Evolutionary conservation across 2,113 vertebrate genomes (phyloP).

Genomic region (Hystrix cristata): DNA sequence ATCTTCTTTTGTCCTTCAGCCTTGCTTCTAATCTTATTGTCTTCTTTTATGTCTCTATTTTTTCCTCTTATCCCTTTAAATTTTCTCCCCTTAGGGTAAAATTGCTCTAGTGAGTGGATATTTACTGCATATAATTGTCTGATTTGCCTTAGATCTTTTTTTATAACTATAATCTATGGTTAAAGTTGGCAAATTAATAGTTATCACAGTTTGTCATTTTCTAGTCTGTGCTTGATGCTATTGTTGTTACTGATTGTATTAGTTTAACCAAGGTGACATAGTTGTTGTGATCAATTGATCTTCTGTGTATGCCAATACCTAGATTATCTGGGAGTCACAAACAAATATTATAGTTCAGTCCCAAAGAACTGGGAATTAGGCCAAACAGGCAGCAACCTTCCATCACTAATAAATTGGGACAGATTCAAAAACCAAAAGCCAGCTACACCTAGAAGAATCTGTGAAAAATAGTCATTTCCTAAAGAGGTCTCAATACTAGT

Average conservation of each 20-base stretch:
- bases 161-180: not conserved
- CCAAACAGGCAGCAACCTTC: not conserved
- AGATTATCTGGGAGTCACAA: not conserved
- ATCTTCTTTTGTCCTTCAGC: not conserved
- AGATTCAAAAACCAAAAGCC: not conserved
- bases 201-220: not conserved
- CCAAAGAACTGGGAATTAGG: not conserved
- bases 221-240: not conserved
- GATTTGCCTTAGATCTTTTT: not conserved
- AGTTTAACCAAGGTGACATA: not conserved
- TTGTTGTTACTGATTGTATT: not conserved
- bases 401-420: not conserved
- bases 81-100: not conserved
- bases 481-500: not conserved
- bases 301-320: not conserved
- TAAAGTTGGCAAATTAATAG: not conserved
- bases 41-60: not conserved
- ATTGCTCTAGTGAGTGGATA: not conserved
- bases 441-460: not conserved
- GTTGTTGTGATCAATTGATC: not conserved
- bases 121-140: not conserved
- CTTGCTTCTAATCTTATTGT: not conserved
- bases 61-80: not conserved
- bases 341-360: not conserved
- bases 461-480: not conserved